These are phyloP conservation scores for Tubiluchus corallicola DNA, from an alignment of 2,888 invertebrate species.

Conservation along the genomic window DNA sequence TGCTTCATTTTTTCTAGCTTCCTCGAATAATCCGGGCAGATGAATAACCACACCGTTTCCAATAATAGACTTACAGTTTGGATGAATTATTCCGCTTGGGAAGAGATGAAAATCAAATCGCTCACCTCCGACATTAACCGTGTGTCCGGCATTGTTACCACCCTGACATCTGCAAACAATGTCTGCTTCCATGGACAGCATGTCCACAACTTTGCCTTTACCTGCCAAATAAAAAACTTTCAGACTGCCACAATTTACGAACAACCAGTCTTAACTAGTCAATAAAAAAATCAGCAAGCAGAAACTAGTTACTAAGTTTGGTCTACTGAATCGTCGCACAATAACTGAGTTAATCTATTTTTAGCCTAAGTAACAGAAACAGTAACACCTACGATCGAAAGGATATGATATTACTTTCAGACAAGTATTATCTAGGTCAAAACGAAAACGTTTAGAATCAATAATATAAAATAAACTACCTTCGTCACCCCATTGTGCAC, in stretches of 20 bases:
- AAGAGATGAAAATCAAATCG: slow-evolving; percentile 95
- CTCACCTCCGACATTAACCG: slow-evolving; percentile 79
- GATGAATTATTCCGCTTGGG: slow-evolving; percentile 82
- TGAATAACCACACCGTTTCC: slow-evolving; percentile 98
- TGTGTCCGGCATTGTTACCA: slow-evolving; percentile 98
- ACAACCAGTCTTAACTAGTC: not conserved
- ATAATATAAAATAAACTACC: no score
- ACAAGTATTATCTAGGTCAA: no score
- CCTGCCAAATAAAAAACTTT: slow-evolving; percentile 36
- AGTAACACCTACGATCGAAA: no score
- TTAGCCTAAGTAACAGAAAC: no score
- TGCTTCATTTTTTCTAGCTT: slow-evolving; percentile 71
- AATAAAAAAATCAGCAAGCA: no score
- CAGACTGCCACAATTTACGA: not conserved
- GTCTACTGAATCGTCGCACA: no score
- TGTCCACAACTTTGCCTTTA: slow-evolving; percentile 96
- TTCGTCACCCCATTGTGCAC: slow-evolving; percentile 99
- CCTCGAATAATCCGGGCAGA: slow-evolving; percentile 82
- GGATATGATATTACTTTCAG: no score
- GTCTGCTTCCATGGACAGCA: slow-evolving; percentile 70
- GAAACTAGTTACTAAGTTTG: no score
- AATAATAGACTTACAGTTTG: slow-evolving; percentile 71
- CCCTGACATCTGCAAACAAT: slow-evolving; percentile 96
- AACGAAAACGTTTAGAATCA: no score
- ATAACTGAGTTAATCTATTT: no score